Base-by-base conservation (phyloP, 2,797 vertebrate genomes). In the Danio choprae region DNA sequence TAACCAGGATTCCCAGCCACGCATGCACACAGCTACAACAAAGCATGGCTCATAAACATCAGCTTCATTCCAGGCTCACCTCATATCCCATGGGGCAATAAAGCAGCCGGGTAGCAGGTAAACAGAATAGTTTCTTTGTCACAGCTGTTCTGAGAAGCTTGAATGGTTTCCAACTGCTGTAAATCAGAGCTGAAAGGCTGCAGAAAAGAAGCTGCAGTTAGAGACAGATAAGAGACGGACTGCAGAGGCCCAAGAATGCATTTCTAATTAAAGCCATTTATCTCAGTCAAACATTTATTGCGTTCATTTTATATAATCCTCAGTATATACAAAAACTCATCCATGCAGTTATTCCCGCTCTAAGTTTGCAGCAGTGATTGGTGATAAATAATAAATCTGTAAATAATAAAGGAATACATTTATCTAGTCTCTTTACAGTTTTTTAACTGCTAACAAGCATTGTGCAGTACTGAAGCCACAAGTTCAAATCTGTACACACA, bases 61-160 rank as follows among this genome's bases (percentile, higher is more conserved):
- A 53, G 50, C 76, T 81, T 81, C 67, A 80, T 69, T 80, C 67
- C 38, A 74, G 67, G 51, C 73, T 78, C 68, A 67, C 75, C 81
- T 83, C 62, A 77, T 77, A 87, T 83, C 84, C 81, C 79, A 59
- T 43, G 56, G 77, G 63, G 75, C 72, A 82, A 55, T 68, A 74
- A 75, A 51, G 74, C 83, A 65, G 74, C 75, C 51, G 74, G 43
- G 79, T 77, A 81, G 75, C 56, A 71, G 67, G 76, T 80, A 74
- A 78, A 81, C 44, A 80, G 73, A 84, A 84, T 71, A 76, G 74
- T 65, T 85, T 86, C 84, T 84, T 86, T 87, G 86, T 87, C 73
- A 77, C 63, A 81, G 65, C 79, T 83, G 41, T 70, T 77, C 67
- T 51, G 43, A 43, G 16, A 84, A 74, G 60, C 75, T 80, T 38